These are phyloP conservation scores for Baronia brevicornis DNA, from an alignment of 2,888 invertebrate species.

Conservation along the genomic window DNA sequence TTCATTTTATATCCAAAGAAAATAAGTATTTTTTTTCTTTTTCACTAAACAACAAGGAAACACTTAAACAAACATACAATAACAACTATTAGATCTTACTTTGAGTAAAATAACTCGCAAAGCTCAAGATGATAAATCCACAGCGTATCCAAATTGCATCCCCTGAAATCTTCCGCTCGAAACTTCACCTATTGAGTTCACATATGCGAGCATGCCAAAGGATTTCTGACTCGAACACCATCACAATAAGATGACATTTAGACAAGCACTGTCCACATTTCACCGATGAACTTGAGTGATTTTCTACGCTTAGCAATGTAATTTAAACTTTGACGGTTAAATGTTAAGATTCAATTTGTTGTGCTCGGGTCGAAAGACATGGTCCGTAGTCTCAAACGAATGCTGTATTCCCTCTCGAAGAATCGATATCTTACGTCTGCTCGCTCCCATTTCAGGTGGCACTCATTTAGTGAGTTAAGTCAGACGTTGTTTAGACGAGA, in stretches of 20 bases:
- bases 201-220: conserved; percentile 17
- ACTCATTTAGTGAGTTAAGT: conserved; percentile 24
- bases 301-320: conserved; percentile 31
- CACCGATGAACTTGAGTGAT: conserved; percentile 49
- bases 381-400: conserved; percentile 48
- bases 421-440: conserved; percentile 75
- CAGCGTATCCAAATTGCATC: conserved; percentile 35
- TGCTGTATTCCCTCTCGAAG: conserved; percentile 67
- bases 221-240: conserved; percentile 6
- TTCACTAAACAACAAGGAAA: conserved; percentile 6
- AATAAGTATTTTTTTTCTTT: conserved; percentile 7
- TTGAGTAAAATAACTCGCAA: conserved; percentile 19
- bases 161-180: conserved; percentile 47
- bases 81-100: conserved; percentile 10
- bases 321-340: conserved; percentile 30
- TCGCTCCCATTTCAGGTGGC: conserved; percentile 34
- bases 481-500: conserved; percentile 25
- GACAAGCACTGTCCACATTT: conserved; percentile 10
- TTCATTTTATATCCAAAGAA: no score
- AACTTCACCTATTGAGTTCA: conserved; percentile 38
- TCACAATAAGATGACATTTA: conserved; percentile 11
- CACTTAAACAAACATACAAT: conserved; percentile 13
- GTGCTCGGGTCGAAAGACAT: conserved; percentile 41
- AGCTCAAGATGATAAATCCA: conserved; percentile 16
- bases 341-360: conserved; percentile 37